Evolutionary conservation across 92 coral and sea anemone species (phyloP).

Genomic region (Scolanthus callimorphus): DNA sequence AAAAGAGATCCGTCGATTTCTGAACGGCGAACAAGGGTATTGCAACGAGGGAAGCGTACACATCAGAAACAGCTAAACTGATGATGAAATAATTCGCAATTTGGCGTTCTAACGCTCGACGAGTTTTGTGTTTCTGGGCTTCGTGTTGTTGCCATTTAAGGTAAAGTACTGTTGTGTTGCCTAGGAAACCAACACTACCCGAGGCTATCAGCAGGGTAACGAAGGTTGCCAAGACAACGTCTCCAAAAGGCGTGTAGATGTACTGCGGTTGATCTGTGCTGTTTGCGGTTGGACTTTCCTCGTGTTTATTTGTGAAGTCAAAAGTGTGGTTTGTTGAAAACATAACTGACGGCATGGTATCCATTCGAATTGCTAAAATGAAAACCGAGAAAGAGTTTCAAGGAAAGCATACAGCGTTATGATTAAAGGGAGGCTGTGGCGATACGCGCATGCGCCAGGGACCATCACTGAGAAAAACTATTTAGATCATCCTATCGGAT

Average conservation of each 20-base stretch:
- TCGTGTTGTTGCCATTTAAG: not conserved
- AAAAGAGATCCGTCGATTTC: not conserved
- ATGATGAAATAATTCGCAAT: not conserved
- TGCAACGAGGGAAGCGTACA: not conserved
- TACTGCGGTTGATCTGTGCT: no score
- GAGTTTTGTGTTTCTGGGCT: not conserved
- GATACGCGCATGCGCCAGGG: no score
- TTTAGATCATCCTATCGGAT: no score
- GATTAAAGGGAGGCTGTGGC: no score
- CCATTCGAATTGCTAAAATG: no score
- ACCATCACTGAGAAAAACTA: no score
- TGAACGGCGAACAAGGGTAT: not conserved
- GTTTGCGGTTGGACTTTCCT: no score
- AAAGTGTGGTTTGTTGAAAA: no score
- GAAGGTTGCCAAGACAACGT: not conserved
- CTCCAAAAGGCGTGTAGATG: not conserved
- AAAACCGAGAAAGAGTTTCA: no score
- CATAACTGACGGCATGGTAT: no score
- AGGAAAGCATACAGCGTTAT: no score
- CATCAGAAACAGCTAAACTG: not conserved
- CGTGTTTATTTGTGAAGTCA: no score
- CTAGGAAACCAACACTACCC: not conserved
- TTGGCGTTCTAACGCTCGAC: not conserved
- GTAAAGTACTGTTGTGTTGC: not conserved
- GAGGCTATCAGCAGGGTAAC: not conserved